Percentiles rank a stretch among this genome's conserved stretches.
These are phyloP conservation scores for Panorpa germanica DNA, from an alignment of 2,888 invertebrate species.

Conservation along the genomic window DNA sequence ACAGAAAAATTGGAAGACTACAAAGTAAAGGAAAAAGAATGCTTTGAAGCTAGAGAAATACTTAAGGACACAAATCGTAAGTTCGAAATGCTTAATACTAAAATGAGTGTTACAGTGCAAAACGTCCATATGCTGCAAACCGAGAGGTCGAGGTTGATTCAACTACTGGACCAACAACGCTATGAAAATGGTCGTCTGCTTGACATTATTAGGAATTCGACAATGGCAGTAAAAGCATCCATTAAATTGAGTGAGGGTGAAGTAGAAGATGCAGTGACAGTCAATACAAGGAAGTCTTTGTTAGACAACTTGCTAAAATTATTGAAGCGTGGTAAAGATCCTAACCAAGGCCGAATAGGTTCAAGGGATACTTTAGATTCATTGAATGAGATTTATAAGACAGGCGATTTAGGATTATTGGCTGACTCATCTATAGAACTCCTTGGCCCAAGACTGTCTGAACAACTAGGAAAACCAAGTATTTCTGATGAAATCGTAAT, in stretches of 20 bases:
- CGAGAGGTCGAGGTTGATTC: no score
- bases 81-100: no score
- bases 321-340: constrained; percentile 24
- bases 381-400: constrained; percentile 32
- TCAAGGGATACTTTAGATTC: constrained; percentile 25
- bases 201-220: constrained; percentile 38
- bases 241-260: constrained; percentile 30
- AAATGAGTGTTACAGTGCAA: no score
- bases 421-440: no score
- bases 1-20: constrained; percentile 27
- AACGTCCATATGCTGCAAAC: no score
- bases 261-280: constrained; percentile 22
- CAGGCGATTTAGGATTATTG: constrained; percentile 48
- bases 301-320: constrained; percentile 35
- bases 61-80: no score
- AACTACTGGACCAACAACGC: no score
- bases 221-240: constrained; percentile 36
- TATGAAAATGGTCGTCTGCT: constrained; percentile 34
- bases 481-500: constrained; percentile 21
- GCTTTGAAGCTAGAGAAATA: no score
- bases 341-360: constrained; percentile 17
- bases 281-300: constrained; percentile 27
- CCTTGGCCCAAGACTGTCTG: constrained; percentile 16
- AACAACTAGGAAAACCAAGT: constrained; percentile 16
- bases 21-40: constrained; percentile 25